phyloP scores from a whole-genome alignment of 2,888 invertebrate genomes.

The Hololepta plana region DNA sequence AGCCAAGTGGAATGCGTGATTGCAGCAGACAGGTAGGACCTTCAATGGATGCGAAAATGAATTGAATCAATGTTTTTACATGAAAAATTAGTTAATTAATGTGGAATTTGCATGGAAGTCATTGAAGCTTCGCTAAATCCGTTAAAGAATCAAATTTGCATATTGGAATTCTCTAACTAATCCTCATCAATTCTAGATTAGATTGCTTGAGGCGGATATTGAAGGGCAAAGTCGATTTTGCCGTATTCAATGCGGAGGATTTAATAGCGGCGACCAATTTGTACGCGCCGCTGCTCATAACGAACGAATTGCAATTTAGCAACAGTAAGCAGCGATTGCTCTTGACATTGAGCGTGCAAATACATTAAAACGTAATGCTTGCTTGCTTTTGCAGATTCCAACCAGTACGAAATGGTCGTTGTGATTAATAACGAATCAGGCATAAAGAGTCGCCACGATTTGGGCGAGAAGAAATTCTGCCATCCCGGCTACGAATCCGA shows the following conservation, averaged over 20 bases:
- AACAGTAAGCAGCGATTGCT: slow-evolving; percentile 34
- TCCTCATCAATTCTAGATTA: slow-evolving; percentile 35
- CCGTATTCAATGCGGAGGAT: slow-evolving; percentile 71
- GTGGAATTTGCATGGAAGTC: no score
- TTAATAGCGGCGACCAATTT: slow-evolving; percentile 56
- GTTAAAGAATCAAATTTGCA: no score
- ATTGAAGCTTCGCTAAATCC: no score
- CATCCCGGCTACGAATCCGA: slow-evolving; percentile 63
- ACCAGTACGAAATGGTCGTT: slow-evolving; percentile 45
- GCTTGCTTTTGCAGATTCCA: slow-evolving; percentile 23
- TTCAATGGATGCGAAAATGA: no score
- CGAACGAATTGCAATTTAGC: slow-evolving; percentile 44
- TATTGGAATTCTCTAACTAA: no score
- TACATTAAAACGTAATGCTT: no score
- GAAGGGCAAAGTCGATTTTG: slow-evolving; percentile 65
- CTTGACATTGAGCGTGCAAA: no score
- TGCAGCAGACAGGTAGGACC: slow-evolving; percentile 48
- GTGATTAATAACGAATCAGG: slow-evolving; percentile 41
- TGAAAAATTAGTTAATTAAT: slow-evolving; percentile 1
- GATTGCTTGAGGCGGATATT: slow-evolving; percentile 65
- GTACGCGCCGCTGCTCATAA: slow-evolving; percentile 45
- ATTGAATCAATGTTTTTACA: slow-evolving; percentile 1
- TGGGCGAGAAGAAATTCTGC: slow-evolving; percentile 56
- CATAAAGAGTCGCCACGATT: slow-evolving; percentile 39
- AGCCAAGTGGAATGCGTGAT: slow-evolving; percentile 52